These are phyloP conservation scores for Stenichneumon culpator DNA, from an alignment of 2,888 invertebrate species.

Conservation along the genomic window DNA sequence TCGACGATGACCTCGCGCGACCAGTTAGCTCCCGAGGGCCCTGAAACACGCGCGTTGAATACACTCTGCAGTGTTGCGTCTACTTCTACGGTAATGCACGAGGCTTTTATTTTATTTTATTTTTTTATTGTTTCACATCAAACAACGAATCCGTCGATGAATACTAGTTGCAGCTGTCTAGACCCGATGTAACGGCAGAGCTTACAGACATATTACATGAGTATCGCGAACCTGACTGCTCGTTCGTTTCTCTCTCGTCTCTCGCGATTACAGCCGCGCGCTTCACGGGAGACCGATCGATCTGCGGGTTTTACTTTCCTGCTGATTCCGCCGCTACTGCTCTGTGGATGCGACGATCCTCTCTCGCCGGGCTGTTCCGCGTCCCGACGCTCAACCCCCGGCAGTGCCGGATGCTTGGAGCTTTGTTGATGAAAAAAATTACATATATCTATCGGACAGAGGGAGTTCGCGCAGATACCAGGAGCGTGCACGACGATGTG, in stretches of 20 bases:
- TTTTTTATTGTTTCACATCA: background rate
- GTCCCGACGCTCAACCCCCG: slow-evolving; percentile 31
- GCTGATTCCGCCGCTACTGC: slow-evolving; percentile 39
- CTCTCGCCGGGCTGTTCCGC: slow-evolving; percentile 30
- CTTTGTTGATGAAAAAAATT: slow-evolving; percentile 31
- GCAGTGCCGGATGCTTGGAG: slow-evolving; percentile 49
- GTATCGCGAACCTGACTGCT: slow-evolving; percentile 45
- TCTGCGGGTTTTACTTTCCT: slow-evolving; percentile 33
- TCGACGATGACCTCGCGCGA: slow-evolving; percentile 23
- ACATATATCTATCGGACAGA: background rate
- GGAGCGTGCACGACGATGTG: slow-evolving; percentile 17
- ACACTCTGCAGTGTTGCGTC: slow-evolving; percentile 3
- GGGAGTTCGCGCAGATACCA: slow-evolving; percentile 36
- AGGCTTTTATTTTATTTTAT: background rate
- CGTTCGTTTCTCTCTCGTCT: slow-evolving; percentile 35
- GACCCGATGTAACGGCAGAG: background rate
- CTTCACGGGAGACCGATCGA: slow-evolving; percentile 46
- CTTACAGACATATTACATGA: slow-evolving; percentile 21
- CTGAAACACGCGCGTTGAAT: slow-evolving; percentile 34
- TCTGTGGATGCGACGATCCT: slow-evolving; percentile 40
- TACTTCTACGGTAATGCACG: background rate
- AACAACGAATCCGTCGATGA: background rate
- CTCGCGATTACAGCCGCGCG: slow-evolving; percentile 43
- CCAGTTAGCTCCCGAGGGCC: slow-evolving; percentile 13
- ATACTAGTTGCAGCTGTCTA: background rate